Conservation (phyloP, 2,888 invertebrate genomes). For the Petrolisthes cinctipes region DNA sequence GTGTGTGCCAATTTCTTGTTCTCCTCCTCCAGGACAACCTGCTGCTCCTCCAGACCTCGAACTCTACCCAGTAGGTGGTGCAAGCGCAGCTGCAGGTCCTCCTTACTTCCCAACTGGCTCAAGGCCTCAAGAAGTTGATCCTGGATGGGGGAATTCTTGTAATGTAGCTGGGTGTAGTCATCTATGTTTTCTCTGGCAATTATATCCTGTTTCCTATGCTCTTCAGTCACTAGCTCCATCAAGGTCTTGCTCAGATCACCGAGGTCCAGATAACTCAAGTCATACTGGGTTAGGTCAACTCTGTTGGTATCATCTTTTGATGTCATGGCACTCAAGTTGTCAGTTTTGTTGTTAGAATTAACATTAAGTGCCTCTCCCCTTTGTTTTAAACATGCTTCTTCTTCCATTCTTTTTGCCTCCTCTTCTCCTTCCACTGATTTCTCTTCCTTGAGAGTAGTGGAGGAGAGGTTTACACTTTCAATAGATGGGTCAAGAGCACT, state of each 20-base stretch:
- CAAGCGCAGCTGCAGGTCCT: conserved; percentile 33
- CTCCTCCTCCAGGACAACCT: conserved; percentile 35
- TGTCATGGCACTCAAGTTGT: neutral
- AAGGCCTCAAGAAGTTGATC: conserved; percentile 36
- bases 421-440: neutral
- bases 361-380: neutral
- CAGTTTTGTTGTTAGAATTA: neutral
- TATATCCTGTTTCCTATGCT: neutral
- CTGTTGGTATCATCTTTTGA: neutral
- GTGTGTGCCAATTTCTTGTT: conserved; percentile 32
- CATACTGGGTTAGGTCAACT: neutral
- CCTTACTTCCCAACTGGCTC: conserved; percentile 20
- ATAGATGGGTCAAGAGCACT: neutral
- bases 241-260: conserved; percentile 25
- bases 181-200: conserved; percentile 6
- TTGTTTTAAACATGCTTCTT: neutral
- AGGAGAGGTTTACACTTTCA: neutral
- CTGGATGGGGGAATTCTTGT: conserved; percentile 10
- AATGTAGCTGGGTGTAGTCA: conserved; percentile 22
- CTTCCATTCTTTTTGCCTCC: neutral
- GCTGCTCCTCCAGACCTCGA: conserved; percentile 39
- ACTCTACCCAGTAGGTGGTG: conserved; percentile 39
- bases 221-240: conserved; percentile 31
- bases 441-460: conserved; percentile 13
- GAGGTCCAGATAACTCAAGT: conserved; percentile 7